Evolutionary conservation across 2,888 invertebrate species (phyloP).

Genomic region (Anodontia alba): DNA sequence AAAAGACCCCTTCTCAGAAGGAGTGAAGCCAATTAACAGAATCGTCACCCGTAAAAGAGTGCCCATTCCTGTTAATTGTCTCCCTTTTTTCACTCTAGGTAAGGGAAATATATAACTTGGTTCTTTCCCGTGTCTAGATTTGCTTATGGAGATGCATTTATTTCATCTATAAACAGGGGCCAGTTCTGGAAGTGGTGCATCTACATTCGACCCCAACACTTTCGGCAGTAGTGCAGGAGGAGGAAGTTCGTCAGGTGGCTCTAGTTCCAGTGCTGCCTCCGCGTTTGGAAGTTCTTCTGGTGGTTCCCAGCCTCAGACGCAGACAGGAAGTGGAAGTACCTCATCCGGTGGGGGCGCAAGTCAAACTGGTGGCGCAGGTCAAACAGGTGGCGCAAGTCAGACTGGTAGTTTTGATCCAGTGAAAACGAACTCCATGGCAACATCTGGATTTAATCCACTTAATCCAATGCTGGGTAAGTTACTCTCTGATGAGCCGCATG

Average conservation of each 20-base stretch:
- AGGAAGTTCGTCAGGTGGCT: not conserved
- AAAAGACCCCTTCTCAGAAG: too few relatives aligned
- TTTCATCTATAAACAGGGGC: not conserved
- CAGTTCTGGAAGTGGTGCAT: not conserved
- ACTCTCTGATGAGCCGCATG: not conserved
- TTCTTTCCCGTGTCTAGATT: too few relatives aligned
- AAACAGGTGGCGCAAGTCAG: not conserved
- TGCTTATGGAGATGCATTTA: too few relatives aligned
- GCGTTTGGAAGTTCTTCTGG: conserved; percentile 35
- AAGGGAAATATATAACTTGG: too few relatives aligned
- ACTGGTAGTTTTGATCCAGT: conserved; percentile 58
- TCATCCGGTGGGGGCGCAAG: not conserved
- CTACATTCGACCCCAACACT: not conserved
- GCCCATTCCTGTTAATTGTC: too few relatives aligned
- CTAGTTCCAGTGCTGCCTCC: conserved; percentile 14
- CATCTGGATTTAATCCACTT: conserved; percentile 65
- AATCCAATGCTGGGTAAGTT: conserved; percentile 62
- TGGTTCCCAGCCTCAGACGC: conserved; percentile 11
- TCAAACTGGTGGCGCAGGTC: conserved; percentile 46
- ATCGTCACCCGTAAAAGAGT: too few relatives aligned
- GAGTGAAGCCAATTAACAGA: too few relatives aligned
- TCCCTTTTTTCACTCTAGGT: too few relatives aligned
- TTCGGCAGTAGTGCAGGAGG: conserved; percentile 19
- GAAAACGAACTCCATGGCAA: conserved; percentile 59
- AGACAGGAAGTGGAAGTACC: conserved; percentile 12